A percentile compares a stretch with the other conserved stretches of the same genome.
These are phyloP conservation scores for Anolis sagrei DNA, from an alignment of 2,113 vertebrate species.

Conservation along the genomic window DNA sequence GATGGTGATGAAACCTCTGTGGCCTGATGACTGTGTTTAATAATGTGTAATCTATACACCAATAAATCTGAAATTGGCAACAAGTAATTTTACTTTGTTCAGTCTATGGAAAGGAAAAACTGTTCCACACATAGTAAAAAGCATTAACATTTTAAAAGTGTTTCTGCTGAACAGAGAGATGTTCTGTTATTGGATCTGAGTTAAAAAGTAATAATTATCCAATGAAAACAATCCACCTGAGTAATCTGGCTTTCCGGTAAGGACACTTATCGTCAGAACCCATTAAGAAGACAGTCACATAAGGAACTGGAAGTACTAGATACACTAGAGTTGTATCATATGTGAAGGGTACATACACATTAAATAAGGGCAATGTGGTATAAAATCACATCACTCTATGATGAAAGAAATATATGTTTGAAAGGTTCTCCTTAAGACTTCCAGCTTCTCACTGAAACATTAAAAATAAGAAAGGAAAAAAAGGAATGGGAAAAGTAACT, in stretches of 20 bases:
- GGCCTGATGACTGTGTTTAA: constrained; percentile 64
- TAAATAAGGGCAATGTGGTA: constrained; percentile 20
- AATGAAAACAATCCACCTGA: constrained; percentile 31
- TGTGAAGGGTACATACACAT: constrained; percentile 40
- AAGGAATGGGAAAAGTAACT: too few species aligned
- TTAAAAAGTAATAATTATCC: constrained; percentile 49
- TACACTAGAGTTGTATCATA: constrained; percentile 55
- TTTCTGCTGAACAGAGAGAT: constrained; percentile 24
- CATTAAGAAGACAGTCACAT: constrained; percentile 24
- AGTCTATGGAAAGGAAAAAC: constrained; percentile 39
- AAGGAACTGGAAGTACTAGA: not conserved
- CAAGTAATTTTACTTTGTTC: constrained; percentile 46
- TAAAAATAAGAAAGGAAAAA: not conserved
- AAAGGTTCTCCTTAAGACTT: not conserved
- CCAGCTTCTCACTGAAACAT: not conserved
- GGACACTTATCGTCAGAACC: not conserved
- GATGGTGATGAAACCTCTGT: constrained; percentile 60
- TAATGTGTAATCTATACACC: constrained; percentile 59
- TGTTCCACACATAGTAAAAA: constrained; percentile 23
- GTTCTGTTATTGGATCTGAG: constrained; percentile 24
- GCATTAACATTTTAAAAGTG: constrained; percentile 43
- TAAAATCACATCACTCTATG: constrained; percentile 24
- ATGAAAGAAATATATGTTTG: not conserved
- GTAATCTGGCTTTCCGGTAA: constrained; percentile 33
- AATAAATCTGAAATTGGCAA: constrained; percentile 65